A percentile compares a stretch with the other conserved stretches of the same genome.
Conservation (phyloP, 2,113 vertebrate species). For the Tragelaphus buxtoni region DNA sequence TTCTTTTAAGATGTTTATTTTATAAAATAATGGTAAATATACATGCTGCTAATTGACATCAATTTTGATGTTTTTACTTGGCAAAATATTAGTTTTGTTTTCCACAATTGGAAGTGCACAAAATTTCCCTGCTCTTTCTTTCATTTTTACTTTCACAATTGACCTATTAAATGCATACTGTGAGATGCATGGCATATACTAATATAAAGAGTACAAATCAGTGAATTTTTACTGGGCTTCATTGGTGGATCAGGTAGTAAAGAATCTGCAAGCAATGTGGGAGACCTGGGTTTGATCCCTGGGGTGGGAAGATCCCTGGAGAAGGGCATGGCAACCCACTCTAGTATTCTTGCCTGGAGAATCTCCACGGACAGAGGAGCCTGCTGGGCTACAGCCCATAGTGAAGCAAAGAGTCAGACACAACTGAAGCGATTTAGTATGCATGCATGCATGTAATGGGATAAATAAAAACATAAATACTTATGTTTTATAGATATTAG, state of each 20-base stretch:
- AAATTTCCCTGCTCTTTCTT: neutral
- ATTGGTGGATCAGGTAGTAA: neutral
- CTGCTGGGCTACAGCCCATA: neutral
- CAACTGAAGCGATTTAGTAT: neutral
- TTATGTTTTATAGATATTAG: neutral
- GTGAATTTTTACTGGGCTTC: neutral
- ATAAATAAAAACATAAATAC: neutral
- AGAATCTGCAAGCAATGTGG: neutral
- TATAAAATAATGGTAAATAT: neutral
- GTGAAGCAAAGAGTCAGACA: neutral
- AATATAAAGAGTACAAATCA: neutral
- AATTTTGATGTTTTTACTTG: neutral
- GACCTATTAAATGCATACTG: neutral
- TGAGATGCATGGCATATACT: neutral
- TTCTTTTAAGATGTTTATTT: neutral
- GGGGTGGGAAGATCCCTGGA: neutral
- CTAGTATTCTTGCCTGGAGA: neutral
- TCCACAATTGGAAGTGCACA: neutral
- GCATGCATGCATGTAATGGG: neutral
- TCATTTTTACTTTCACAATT: neutral
- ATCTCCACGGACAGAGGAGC: neutral
- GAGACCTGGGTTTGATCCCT: neutral
- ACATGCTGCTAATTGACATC: neutral
- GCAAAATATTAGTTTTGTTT: constrained; percentile 16
- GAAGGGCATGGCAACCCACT: neutral